Conservation (phyloP, 2,113 vertebrate species). For the Crotalus helleri region DNA sequence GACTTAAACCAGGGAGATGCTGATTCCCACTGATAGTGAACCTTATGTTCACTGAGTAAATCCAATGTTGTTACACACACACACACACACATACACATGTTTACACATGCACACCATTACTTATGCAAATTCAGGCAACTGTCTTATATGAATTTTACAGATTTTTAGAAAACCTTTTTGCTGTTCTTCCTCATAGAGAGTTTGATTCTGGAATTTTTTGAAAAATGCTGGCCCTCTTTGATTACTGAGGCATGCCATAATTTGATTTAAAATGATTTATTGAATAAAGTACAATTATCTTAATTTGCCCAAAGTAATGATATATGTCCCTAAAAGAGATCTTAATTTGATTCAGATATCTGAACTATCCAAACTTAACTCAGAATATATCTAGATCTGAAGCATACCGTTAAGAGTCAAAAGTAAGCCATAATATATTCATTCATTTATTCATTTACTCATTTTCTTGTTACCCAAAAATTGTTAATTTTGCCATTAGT, state of each 20-base stretch:
- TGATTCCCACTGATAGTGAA: background rate
- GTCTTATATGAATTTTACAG: background rate
- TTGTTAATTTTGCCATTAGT: background rate
- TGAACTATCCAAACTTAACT: background rate
- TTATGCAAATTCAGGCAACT: background rate
- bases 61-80: background rate
- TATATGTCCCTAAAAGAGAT: background rate
- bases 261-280: background rate
- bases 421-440: background rate
- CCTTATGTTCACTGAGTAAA: background rate
- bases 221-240: background rate
- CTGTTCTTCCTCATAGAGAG: background rate
- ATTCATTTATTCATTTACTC: background rate
- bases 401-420: background rate
- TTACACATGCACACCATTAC: background rate
- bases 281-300: background rate
- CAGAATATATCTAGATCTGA: background rate
- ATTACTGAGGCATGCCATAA: background rate
- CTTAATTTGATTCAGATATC: background rate
- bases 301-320: background rate
- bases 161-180: background rate
- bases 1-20: background rate
- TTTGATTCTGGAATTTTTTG: background rate
- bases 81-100: too few species aligned
- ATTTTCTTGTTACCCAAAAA: background rate